Evolutionary conservation across 2,888 invertebrate genomes (phyloP), one percentile per base, ranked within the genome.

Genomic region (Lymantria dispar): DNA sequence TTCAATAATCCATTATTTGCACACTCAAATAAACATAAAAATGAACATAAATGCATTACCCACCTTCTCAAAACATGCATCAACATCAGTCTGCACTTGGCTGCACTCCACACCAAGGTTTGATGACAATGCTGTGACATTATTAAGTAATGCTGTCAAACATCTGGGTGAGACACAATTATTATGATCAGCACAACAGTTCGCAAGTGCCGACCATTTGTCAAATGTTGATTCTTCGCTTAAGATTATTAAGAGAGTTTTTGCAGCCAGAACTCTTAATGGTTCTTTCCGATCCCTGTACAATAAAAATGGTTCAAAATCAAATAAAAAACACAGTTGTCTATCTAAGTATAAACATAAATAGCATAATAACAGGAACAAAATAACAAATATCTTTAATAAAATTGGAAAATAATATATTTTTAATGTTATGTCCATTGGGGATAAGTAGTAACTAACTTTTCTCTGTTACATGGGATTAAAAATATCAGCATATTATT

Each of bases 131-230:
- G 85, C 93, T 9, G 93, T 92, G 29, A 96, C 83, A 75, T 94
- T 94, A 13, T 91, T 83, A 54, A 96, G 78, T 47, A 96, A 78
- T 0, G 92, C 87, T 3, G 93, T 91, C 45, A 96, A 82, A 33
- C 94, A 86, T 46, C 93, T 90, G 45, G 94, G 92, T 0, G 94
- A 94, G 43, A 96, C 92, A 62, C 95, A 95, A 37, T 95, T 94
- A 72, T 96, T 96, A 70, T 96, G 95, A 77, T 96, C 95, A 0
- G 95, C 93, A 68, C 95, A 92, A 65, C 95, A 94, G 65, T 93
- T 92, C 72, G 95, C 95, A 44, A 96, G 85, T 45, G 94, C 95
- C 54, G 92, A 90, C 87, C 93, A 92, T 62, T 93, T 88, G 54
- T 95, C 95, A 44, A 92, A 81, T 10, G 94, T 85, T 14, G 93